Evolutionary conservation across 1,140 invertebrate genomes (phyloP), one percentile per base, ranked within the genome.

Genomic region (Scaptomyza pallida): DNA sequence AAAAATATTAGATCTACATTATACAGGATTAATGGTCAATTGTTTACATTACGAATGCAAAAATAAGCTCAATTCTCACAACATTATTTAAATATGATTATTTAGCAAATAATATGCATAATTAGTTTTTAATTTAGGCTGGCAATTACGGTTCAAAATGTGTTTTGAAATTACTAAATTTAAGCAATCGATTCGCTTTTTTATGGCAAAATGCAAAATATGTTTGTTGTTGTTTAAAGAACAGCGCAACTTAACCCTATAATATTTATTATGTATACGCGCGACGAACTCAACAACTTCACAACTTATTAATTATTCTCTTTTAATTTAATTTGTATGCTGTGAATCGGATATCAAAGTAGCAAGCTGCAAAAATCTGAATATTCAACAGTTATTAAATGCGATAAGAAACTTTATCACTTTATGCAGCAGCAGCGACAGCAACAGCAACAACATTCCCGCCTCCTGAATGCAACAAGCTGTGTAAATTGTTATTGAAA

Each of bases 351-450:
- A 56, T 64, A 51, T 70, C 43, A 70, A 70, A 70, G 67, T 56
- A 56, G 60, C 47, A 64, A 64, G 16, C 60, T n/a, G 52, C 52
- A 55, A 43, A 62, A 48, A 69, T 70, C 45, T 43, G 71, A 62
- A 73, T 70, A 73, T 73, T 70, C 67, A 73, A 57, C 51, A 70
- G 51, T 56, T 56, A 65, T 65, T 65, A 57, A 65, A 72, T 59
- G 47, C 30, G 54, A 45, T 45, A 56, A 62, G 30, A 41, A 37
- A 65, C 30, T 48, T 56, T 57, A 64, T 56, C 41, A 16, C 23
- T 19, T 30, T 44, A 30, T 33, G 21, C 40, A 15, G 52, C 13
- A 50, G 0, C 26, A 30, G 26, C 5, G 19, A 8, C 3, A 23
- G 19, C 3, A 1, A 2, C 10, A 30, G 26, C 26, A 30, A 30